These are phyloP conservation scores for Pampus argenteus DNA, from an alignment of 2,797 vertebrate genomes.

Conservation along the genomic window DNA sequence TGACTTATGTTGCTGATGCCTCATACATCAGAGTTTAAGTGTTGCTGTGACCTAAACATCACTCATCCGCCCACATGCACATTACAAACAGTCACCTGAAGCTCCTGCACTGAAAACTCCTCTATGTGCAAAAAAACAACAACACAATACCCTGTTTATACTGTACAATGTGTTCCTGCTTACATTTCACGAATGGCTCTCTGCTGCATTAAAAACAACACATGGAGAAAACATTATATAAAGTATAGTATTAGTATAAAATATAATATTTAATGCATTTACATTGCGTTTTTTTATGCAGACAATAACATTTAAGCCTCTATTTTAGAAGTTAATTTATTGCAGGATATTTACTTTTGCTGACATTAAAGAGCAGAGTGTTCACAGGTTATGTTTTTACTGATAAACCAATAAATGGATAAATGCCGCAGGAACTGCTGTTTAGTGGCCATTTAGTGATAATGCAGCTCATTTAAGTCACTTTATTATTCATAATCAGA, in stretches of 20 bases:
- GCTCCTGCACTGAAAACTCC: slow-evolving; percentile 27
- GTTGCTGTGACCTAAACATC: slow-evolving; percentile 52
- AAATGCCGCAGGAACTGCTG: slow-evolving; percentile 26
- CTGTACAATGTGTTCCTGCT: background rate
- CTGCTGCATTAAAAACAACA: slow-evolving; percentile 9
- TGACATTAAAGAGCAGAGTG: slow-evolving; percentile 15
- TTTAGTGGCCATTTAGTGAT: slow-evolving; percentile 41
- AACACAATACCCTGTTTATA: slow-evolving; percentile 2
- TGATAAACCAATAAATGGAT: slow-evolving; percentile 31
- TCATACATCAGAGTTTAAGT: slow-evolving; percentile 60
- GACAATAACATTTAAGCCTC: background rate
- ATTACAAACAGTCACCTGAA: slow-evolving; percentile 36
- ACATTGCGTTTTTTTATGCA: background rate
- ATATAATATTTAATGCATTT: background rate
- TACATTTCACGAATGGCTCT: slow-evolving; percentile 8
- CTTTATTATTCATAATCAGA: slow-evolving; percentile 45
- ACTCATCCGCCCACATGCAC: slow-evolving; percentile 25
- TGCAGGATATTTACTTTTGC: background rate
- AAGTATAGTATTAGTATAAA: too few species aligned
- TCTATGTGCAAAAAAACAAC: slow-evolving; percentile 12
- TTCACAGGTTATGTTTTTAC: slow-evolving; percentile 23
- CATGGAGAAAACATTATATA: background rate
- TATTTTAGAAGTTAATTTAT: background rate
- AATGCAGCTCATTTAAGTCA: slow-evolving; percentile 48
- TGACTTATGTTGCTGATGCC: slow-evolving; percentile 55